Evolutionary conservation across 1,140 invertebrate species (phyloP).

Genomic region (Centruroides vittatus): DNA sequence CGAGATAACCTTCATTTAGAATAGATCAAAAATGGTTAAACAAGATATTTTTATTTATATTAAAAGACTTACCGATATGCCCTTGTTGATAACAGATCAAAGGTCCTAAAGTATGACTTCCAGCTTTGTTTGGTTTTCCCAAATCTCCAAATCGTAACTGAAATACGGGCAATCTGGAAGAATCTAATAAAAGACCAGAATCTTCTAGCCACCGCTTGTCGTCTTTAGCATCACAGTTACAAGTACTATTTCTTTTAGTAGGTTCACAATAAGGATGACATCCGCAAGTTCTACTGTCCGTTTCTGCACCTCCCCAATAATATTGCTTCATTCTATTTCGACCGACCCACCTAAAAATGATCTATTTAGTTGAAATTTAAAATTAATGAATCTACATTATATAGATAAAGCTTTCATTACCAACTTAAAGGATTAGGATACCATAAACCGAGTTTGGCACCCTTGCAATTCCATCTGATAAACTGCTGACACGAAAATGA

Average conservation of each 20-base stretch:
- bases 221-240: slow-evolving; percentile 21
- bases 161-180: slow-evolving; percentile 17
- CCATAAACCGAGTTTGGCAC: slow-evolving; percentile 21
- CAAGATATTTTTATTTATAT: neutral
- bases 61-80: slow-evolving; percentile 13
- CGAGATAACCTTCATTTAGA: too few species aligned
- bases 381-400: too few species aligned
- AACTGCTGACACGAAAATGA: slow-evolving; percentile 22
- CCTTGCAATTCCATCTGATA: slow-evolving; percentile 21
- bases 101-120: slow-evolving; percentile 19
- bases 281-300: slow-evolving; percentile 19
- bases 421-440: slow-evolving; percentile 17
- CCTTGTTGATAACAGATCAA: slow-evolving; percentile 15
- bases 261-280: slow-evolving; percentile 21
- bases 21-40: too few species aligned
- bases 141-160: slow-evolving; percentile 22
- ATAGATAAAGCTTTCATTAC: neutral
- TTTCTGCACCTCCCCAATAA: slow-evolving; percentile 22
- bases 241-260: slow-evolving; percentile 18
- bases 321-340: slow-evolving; percentile 18
- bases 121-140: slow-evolving; percentile 19
- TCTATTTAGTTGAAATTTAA: too few species aligned
- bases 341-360: slow-evolving; percentile 17
- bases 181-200: slow-evolving; percentile 19
- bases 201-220: slow-evolving; percentile 20